phyloP scores from a whole-genome alignment of 2,113 vertebrate genomes.

The Ginglymostoma cirratum region DNA sequence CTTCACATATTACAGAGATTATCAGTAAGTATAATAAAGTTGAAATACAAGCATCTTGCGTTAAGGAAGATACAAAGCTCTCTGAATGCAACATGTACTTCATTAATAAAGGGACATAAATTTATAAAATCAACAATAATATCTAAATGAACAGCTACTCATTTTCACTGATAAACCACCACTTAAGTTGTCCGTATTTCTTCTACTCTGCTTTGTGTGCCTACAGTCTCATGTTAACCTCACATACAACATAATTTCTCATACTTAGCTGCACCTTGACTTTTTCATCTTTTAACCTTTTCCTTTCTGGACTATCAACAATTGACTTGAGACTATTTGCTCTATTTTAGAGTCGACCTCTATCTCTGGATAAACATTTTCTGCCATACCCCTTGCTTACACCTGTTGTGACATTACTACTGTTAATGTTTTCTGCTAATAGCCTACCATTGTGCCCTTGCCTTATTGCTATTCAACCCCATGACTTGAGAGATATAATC shows the following conservation, averaged over 20 bases:
- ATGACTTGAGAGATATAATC: neutral
- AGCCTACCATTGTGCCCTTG: neutral
- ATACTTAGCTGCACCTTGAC: neutral
- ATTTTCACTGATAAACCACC: neutral
- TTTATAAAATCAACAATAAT: neutral
- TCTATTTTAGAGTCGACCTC: neutral
- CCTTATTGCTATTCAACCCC: neutral
- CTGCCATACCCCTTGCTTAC: neutral
- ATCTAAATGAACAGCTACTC: neutral
- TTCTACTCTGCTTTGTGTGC: neutral
- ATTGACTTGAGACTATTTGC: neutral
- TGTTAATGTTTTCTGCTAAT: neutral
- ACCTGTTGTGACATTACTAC: neutral
- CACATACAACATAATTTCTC: neutral
- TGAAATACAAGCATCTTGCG: conserved; percentile 1
- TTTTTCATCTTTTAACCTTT: neutral
- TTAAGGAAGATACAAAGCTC: neutral
- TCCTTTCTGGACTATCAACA: neutral
- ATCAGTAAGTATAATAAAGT: conserved; percentile 68
- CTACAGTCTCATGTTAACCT: neutral
- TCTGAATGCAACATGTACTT: neutral
- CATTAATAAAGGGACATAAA: neutral
- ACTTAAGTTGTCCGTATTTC: neutral
- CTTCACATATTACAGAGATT: conserved; percentile 92
- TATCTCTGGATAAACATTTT: neutral